Evolutionary conservation across 2,113 vertebrate genomes (phyloP), one percentile per base, ranked within the genome.

Genomic region (Lota lota): DNA sequence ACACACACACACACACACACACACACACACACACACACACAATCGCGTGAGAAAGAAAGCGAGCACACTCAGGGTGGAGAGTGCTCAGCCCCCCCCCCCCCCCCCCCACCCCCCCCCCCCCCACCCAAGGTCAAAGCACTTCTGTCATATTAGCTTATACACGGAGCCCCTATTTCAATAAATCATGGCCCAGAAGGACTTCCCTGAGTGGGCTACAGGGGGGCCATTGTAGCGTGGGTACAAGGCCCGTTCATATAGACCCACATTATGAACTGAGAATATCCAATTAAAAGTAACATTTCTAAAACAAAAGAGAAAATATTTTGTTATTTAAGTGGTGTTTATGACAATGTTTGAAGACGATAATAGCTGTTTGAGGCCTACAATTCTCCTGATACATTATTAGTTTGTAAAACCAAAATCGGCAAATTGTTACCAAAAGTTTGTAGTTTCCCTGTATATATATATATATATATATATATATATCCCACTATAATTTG

Each of bases 41-140:
- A 66, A 86, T 88, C 63, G 85, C 84, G 79, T 89, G 89, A 85
- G 88, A 88, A 85, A 77, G 70, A 62, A 66, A 74, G 56, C 20
- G 15, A 75, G 68, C 40, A 21, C 69, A 66, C 73, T 77, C 53
- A 72, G 81, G 79, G 76, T 79, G 73, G 76, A 10, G 65, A 80
- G 79, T 69, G 68, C 75, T 67, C 65, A 10, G 16, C 19, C 57
- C 57, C 57, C 19, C n/a, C n/a, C 54, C 54, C 16, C 15, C 20
- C 74, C 76, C 82, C 63, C 56, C 66, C 64, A 3, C 56, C 18
- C 56, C 56, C 56, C 18, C 17, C 17, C 51, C 51, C 12, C 3
- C n/a, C 74, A 76, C 82, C 71, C 57, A 58, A 85, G 85, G 88
- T 89, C 85, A 87, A 84, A 85, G 86, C 83, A 81, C 87, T 86